Base-by-base conservation (phyloP, 1,140 invertebrate species). In the Orius insidiosus region DNA sequence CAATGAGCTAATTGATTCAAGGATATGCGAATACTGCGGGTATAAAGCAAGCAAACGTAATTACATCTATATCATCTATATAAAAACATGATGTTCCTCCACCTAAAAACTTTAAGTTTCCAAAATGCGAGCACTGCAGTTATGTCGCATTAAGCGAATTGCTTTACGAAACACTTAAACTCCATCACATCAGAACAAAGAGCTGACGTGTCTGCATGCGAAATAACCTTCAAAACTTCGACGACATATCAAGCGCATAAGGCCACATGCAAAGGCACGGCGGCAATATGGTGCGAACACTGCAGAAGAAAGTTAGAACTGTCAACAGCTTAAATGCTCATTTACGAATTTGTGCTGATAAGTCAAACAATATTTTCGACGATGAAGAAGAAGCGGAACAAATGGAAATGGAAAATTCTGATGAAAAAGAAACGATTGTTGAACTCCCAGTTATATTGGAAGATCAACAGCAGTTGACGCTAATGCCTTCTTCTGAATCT, bases 1-100 rank as follows among this genome's bases (percentile, higher is more conserved):
- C 54, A 76, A 77, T 54, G 78, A 85, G 54, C 79, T 78, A 52
- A 80, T 85, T 48, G 76, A 86, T 58, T 66, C 76, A 2, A 69
- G 73, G 16, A 72, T 90, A 45, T 88, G 85, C 60, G 83, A 87
- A 59, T 76, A 85, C 55, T 89, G 84, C 63, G 85, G 85, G 0
- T 74, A 80, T 51, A 76, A 76, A 54, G 78, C 80, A 9, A 68
- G 64, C 0, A 85, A 81, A 55, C 68, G 81, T 41, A 80, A 82
- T 53, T 83, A 43, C 63, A 86, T 32, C 65, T 83, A 56, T 82
- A 85, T 58, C 85, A 89, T 60, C 62, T 83, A 56, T 83, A 80
- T 49, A 78, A 3, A 82, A 82, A 56, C 85, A 89, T 64, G 74
- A 76, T 39, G 66, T 86, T 3, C 67, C 70, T 49, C 80, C 81